Base-by-base conservation (phyloP, 2,888 invertebrate genomes). In the Toxonevra muliebris region DNA sequence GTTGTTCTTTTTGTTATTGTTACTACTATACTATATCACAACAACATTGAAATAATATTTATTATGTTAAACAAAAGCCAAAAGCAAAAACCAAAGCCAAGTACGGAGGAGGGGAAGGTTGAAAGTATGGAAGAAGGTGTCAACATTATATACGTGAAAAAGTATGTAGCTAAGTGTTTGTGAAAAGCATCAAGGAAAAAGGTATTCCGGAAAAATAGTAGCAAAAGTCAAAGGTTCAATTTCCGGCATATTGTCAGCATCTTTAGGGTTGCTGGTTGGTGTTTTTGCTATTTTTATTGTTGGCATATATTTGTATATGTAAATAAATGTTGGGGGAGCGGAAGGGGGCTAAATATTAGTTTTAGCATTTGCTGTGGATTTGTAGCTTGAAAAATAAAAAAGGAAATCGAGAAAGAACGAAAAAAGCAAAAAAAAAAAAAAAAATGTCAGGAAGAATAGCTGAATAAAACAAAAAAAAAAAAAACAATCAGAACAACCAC, bases 1-100 rank as follows among this genome's bases (percentile, higher is more conserved):
- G 43, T 65, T 65, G 50, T 65, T 43, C 41, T 45, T 53, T 41
- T 30, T 58, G 41, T 15, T 62, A 13, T 52, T 30, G 30, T 30
- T 30, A 7, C 30, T 30, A 30, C 30, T 7, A 30, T 30, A 30
- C 10, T 30, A 30, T 30, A 30, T 30, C 30, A 42, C 19, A 53
- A 42, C 50, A 52, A 30, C 43, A 45, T 8, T 58, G 58, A 50
- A 62, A 67, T 62, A 67, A 67, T 67, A 67, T 67, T 67, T 67
- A 67, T 62, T 67, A 62, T 62, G 67, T 62, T 67, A 67, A 67
- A 67, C 62, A 67, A 67, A 67, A 53, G 58, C 40, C 45, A 67
- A 48, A 48, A 20, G 54, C 43, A 58, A n/a, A 19, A 43, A 48
- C 52, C 13, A 15, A 52, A 55, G n/a, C n/a, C 30, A 66, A 55